These are phyloP conservation scores for Palloptera scutellata DNA, from an alignment of 2,888 invertebrate genomes.

Conservation along the genomic window DNA sequence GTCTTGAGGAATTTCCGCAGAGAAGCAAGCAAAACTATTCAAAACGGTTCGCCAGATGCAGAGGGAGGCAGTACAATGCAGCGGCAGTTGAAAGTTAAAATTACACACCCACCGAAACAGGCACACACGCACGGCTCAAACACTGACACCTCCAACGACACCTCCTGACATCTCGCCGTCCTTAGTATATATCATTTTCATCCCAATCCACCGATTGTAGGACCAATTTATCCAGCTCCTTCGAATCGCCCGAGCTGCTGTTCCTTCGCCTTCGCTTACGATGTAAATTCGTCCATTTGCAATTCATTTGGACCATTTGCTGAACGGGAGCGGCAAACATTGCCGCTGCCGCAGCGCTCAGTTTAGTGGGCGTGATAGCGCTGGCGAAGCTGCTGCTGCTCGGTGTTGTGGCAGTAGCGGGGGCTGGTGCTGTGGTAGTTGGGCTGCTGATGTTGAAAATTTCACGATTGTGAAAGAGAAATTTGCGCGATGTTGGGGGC, in stretches of 20 bases:
- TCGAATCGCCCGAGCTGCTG: constrained; percentile 62
- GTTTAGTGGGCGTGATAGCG: constrained; percentile 57
- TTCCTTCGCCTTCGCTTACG: constrained; percentile 58
- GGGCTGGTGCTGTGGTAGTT: constrained; percentile 38
- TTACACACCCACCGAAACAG: too few relatives aligned
- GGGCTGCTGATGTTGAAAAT: constrained; percentile 55
- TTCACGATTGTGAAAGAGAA: constrained; percentile 57
- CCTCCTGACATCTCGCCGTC: constrained; percentile 12
- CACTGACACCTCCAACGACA: neutral
- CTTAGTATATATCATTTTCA: constrained; percentile 63
- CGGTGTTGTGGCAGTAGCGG: constrained; percentile 36
- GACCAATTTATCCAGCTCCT: constrained; percentile 63
- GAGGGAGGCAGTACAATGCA: neutral
- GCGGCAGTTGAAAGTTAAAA: neutral
- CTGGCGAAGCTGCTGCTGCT: constrained; percentile 42
- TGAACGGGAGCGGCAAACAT: constrained; percentile 59
- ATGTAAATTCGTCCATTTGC: constrained; percentile 62
- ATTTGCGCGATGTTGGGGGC: constrained; percentile 46
- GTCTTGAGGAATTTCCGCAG: neutral
- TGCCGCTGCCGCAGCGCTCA: constrained; percentile 58
- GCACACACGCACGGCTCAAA: too few relatives aligned
- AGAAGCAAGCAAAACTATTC: neutral
- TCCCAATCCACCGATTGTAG: constrained; percentile 64
- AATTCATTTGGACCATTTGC: constrained; percentile 61
- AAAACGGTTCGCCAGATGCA: neutral